Evolutionary conservation across 2,113 vertebrate genomes (phyloP).

Genomic region (Acrocephalus kingi): DNA sequence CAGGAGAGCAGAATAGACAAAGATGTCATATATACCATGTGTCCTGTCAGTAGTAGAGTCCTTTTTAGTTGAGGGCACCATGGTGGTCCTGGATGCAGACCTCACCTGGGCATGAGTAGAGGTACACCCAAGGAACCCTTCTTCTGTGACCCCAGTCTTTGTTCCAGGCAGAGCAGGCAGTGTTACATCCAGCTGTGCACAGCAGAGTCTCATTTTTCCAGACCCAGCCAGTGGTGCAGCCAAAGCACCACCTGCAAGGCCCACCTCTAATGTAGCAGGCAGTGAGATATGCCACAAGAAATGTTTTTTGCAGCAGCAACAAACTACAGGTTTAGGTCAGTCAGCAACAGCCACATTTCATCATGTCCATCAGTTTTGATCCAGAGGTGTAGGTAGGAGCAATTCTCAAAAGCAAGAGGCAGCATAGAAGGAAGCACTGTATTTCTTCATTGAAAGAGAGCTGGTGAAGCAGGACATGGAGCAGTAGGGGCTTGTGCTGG

Average conservation of each 20-base stretch:
- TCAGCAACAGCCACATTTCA: background rate
- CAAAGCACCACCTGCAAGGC: background rate
- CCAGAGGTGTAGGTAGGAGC: background rate
- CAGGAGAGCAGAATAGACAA: background rate
- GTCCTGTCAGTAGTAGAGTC: background rate
- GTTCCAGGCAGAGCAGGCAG: background rate
- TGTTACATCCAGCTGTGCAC: background rate
- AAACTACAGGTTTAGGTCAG: background rate
- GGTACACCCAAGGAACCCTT: background rate
- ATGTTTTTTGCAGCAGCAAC: background rate
- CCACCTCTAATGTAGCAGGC: background rate
- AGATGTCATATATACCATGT: rapidly evolving
- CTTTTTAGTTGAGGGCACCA: background rate
- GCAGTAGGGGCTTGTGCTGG: background rate
- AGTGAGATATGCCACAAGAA: background rate
- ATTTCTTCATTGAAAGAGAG: background rate
- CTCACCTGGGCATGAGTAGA: background rate
- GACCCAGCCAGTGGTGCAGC: background rate
- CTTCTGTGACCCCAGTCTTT: background rate
- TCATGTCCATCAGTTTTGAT: background rate
- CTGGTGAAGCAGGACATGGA: background rate
- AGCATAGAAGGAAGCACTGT: background rate
- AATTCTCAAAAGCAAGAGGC: background rate
- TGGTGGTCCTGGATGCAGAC: background rate
- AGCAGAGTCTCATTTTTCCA: background rate